A percentile compares a stretch with the other conserved stretches of the same genome.
These are phyloP conservation scores for Sylvilagus floridanus DNA, from an alignment of 2,797 vertebrate species.

Conservation along the genomic window DNA sequence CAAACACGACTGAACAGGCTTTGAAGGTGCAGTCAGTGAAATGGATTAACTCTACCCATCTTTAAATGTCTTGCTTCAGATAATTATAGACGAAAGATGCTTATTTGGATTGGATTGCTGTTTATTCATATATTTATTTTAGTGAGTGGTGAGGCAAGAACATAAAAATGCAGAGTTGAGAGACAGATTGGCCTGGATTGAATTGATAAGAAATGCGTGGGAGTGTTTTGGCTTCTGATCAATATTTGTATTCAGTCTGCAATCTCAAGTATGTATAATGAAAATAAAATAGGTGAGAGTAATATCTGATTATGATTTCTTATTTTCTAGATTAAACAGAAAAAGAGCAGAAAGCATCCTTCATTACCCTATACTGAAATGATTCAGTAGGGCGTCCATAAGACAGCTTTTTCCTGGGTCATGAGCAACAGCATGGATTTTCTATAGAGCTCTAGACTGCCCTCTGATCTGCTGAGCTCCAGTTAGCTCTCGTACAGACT, in stretches of 20 bases:
- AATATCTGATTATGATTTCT: conserved; percentile 46
- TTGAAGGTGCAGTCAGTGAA: conserved; percentile 41
- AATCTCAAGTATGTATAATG: conserved; percentile 72
- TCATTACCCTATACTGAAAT: not conserved
- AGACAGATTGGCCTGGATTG: conserved; percentile 74
- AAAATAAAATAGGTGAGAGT: conserved; percentile 63
- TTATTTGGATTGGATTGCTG: conserved; percentile 67
- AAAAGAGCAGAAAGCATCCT: conserved; percentile 15
- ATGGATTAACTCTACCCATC: conserved; percentile 22
- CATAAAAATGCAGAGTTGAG: conserved; percentile 78
- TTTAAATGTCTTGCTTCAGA: conserved; percentile 65
- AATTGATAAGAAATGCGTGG: conserved; percentile 74
- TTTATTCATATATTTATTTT: conserved; percentile 77
- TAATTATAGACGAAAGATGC: conserved; percentile 69
- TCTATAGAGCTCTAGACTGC: not conserved
- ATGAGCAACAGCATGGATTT: not conserved
- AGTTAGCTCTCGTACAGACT: not conserved
- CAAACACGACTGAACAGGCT: conserved; percentile 56
- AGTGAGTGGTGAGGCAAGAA: conserved; percentile 75
- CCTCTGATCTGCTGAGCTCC: not conserved
- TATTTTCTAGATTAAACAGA: conserved; percentile 45
- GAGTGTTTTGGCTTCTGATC: conserved; percentile 77
- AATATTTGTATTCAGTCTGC: conserved; percentile 77
- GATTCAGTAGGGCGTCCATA: not conserved
- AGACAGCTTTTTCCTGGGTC: not conserved